Conservation (phyloP, 2,797 vertebrate species). For the Limnodromus scolopaceus region DNA sequence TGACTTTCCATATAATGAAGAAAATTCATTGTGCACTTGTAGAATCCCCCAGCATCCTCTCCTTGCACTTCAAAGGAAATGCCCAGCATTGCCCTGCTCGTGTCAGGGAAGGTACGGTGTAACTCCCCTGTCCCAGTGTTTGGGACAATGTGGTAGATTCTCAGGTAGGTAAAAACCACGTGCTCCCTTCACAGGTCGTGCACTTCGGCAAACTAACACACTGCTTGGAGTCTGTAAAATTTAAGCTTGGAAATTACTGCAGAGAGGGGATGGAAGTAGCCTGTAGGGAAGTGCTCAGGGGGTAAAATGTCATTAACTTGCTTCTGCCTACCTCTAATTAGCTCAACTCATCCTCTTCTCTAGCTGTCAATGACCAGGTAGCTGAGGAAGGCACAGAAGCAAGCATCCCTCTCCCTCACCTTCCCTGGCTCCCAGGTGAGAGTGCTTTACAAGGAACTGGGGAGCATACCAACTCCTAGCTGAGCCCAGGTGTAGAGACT, state of each 20-base stretch:
- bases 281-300: neutral
- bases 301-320: neutral
- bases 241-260: neutral
- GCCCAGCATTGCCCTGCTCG: neutral
- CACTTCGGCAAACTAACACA: accelerated
- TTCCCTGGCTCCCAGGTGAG: neutral
- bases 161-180: accelerated
- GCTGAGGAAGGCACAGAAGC: neutral
- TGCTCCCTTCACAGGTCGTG: accelerated
- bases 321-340: neutral
- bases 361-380: neutral
- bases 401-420: accelerated
- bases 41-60: neutral
- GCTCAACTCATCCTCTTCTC: neutral
- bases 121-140: neutral
- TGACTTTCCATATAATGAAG: accelerated
- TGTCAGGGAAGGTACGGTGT: accelerated
- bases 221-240: accelerated
- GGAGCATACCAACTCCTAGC: accelerated
- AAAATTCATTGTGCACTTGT: accelerated
- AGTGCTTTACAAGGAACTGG: neutral
- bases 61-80: no score
- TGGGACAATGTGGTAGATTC: accelerated
- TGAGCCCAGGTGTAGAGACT: neutral
- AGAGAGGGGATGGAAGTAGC: neutral